Evolutionary conservation across 2,797 vertebrate genomes (phyloP), one percentile per base, ranked within the genome.

Genomic region (Sebastes oblongus): DNA sequence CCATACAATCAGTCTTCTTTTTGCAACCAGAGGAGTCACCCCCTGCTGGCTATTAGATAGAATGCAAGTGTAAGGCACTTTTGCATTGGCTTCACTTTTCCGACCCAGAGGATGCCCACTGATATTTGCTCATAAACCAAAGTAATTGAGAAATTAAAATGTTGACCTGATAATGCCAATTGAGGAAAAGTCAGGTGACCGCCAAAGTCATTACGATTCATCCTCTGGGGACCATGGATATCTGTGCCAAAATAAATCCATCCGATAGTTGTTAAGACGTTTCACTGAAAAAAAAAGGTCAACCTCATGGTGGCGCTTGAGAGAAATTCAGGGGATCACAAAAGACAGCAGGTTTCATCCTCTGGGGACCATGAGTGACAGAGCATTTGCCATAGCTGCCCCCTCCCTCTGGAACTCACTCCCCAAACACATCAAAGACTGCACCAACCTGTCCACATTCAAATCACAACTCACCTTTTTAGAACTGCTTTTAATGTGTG

Each of bases 101-200:
- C 0, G 16, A 46, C 42, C 16, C 16, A 1, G 0, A 42, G 39
- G 39, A 1, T 42, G 39, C 39, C 0, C 39, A 42, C 14, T 42
- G 39, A 50, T 20, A 52, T 52, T 60, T 30, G 18, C 59, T 61
- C 59, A 61, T 61, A 20, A 61, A 61, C 10, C 59, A 32, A 59
- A 29, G 27, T 6, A 20, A 1, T 32, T 30, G 32, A 34, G 3
- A 36, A 34, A 36, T 62, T 30, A 0, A n/a, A 30, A 12, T 4
- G 2, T 6, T 13, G 20, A 22, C 6, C 22, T 36, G 30, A 36
- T 16, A 22, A 46, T 54, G 12, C 18, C 2, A 1, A 12, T 16
- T 10, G 2, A 65, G 13, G 55, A 32, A 42, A 24, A 14, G 12
- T 29, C 6, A 58, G 1, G 14, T 7, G 10, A 29, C 5, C 4